Evolutionary conservation across 2,113 vertebrate genomes (phyloP).

Genomic region (Ammospiza nelsoni): DNA sequence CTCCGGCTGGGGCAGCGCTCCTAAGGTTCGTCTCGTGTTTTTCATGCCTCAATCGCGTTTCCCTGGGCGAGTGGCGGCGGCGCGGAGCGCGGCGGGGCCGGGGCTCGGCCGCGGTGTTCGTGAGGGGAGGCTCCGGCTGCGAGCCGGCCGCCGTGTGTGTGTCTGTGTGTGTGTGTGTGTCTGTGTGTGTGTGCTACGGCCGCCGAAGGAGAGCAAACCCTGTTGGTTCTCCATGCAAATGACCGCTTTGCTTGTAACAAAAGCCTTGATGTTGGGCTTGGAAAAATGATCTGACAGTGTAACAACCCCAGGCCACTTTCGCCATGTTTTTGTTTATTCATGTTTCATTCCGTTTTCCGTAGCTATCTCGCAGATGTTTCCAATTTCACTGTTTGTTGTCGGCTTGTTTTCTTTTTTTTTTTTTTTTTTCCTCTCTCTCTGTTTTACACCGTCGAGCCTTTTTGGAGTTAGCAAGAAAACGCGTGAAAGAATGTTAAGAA

Average conservation of each 20-base stretch:
- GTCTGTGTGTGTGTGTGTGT: neutral
- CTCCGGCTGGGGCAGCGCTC: slow-evolving; percentile 74
- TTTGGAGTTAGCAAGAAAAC: slow-evolving; percentile 52
- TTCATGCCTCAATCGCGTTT: neutral
- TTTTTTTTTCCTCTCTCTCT: no score
- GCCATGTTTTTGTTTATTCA: slow-evolving; percentile 81
- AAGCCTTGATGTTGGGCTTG: slow-evolving; percentile 75
- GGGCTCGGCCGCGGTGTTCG: neutral
- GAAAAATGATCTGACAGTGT: slow-evolving; percentile 73
- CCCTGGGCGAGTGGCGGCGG: accelerated
- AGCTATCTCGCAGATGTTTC: slow-evolving; percentile 53
- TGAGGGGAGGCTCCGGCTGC: neutral
- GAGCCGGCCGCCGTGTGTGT: neutral
- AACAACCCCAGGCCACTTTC: slow-evolving; percentile 78
- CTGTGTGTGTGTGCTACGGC: neutral
- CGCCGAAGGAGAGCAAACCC: slow-evolving; percentile 56
- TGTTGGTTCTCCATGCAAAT: slow-evolving; percentile 77
- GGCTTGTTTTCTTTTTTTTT: neutral
- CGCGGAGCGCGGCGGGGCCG: neutral
- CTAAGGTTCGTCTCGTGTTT: slow-evolving; percentile 61
- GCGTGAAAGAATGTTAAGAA: slow-evolving; percentile 68
- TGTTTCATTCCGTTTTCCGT: slow-evolving; percentile 59
- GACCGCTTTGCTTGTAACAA: slow-evolving; percentile 76
- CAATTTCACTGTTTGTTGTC: neutral
- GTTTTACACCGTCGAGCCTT: neutral